Base-by-base conservation (phyloP, 2,888 invertebrate genomes). In the Folsomia manolachei region DNA sequence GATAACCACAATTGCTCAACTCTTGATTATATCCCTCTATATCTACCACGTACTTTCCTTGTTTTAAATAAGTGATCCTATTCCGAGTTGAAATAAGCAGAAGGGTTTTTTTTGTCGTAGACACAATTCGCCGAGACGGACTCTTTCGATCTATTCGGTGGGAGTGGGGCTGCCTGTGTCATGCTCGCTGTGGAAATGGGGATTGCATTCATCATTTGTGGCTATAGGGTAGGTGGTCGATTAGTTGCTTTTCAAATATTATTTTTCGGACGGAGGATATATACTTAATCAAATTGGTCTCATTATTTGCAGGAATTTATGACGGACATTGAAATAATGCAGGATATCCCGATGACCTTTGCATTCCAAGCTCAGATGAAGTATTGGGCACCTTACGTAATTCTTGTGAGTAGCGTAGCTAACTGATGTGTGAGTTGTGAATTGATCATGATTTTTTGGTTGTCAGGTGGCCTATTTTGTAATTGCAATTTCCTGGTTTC, bases 311-410 rank as follows among this genome's bases (percentile, higher is more conserved):
- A 65, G 11, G 39, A 71, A 2, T 75, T 77, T 64, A 19, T 74
- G 11, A 68, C 70, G 1, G 71, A 75, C 27, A n/a, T 75, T 1
- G 74, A 75, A 62, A 71, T 77, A 0, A 72, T 75, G 71, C 70
- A 27, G 7, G 67, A 72, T 21, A 24, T 25, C n/a, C 69, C 60
- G 0, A 14, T 70, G 7, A 60, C 75, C 11, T 26, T 64, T 23
- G 51, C 69, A 9, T 77, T 74, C 19, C 70, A 72, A 63, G 61
- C 71, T 27, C 75, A 77, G 53, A 75, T 77, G 21, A 63, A 71
- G 1, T 77, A 74, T 53, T 19, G 70, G 4, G 71, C 68, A 2
- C 63, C 71, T 52, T 71, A 71, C 1, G 63, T 68, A 11, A 65
- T 73, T 61, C n/a, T 61, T 26, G 73, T 75, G 26, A 27, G 27